Percentiles rank a stretch among this genome's conserved stretches.
Evolutionary conservation across 2,113 vertebrate genomes (phyloP).

Genomic region (Poicephalus gulielmi): DNA sequence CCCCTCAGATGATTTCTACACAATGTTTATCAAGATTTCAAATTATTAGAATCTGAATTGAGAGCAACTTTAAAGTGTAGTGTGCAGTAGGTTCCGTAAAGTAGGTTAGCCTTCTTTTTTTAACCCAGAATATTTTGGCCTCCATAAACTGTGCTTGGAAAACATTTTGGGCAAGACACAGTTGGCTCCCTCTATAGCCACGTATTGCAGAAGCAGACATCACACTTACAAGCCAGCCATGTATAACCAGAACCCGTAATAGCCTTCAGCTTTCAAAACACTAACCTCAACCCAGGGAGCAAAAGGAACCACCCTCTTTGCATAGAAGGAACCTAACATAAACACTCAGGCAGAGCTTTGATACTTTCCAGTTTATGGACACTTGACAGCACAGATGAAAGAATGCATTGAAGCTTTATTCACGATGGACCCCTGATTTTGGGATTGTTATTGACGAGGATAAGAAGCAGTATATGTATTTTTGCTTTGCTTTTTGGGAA

Average conservation of each 20-base stretch:
- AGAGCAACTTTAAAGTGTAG: background rate
- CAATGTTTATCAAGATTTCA: background rate
- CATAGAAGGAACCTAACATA: background rate
- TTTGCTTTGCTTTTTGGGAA: background rate
- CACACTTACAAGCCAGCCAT: background rate
- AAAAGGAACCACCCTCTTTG: background rate
- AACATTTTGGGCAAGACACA: background rate
- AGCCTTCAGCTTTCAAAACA: slow-evolving; percentile 16
- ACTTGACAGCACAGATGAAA: background rate
- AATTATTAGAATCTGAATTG: background rate
- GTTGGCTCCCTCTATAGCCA: background rate
- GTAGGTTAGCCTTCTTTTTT: background rate
- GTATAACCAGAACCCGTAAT: background rate
- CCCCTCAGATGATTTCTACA: background rate
- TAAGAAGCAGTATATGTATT: background rate
- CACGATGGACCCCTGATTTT: background rate
- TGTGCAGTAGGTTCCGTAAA: background rate
- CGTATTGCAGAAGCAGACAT: background rate
- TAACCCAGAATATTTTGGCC: background rate
- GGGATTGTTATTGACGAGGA: background rate
- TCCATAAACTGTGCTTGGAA: background rate
- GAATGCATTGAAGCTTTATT: background rate
- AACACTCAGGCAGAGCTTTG: background rate
- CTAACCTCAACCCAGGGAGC: background rate
- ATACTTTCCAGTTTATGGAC: background rate